Conservation (phyloP, 2,113 vertebrate genomes). For the Rhynchomys soricoides region DNA sequence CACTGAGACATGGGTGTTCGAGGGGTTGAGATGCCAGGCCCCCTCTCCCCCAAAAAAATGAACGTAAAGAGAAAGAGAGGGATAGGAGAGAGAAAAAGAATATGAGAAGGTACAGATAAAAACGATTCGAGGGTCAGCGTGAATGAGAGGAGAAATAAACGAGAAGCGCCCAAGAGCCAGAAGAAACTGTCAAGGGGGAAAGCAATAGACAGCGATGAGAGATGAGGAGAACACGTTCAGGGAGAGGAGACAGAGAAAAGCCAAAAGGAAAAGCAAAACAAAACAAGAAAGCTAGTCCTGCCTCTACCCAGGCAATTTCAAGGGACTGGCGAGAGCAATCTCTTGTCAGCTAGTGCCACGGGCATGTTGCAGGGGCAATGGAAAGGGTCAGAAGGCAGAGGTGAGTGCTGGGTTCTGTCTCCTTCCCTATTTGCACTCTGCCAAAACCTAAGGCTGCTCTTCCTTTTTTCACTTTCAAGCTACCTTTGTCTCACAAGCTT, state of each 20-base stretch:
- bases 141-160: not conserved
- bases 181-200: not conserved
- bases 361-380: not conserved
- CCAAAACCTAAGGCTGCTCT: not conserved
- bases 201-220: not conserved
- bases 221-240: not conserved
- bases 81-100: not conserved
- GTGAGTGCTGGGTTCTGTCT: not conserved
- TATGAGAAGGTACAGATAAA: not conserved
- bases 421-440: not conserved
- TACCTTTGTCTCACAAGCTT: conserved; percentile 3
- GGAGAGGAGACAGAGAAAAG: not conserved
- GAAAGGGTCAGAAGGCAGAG: not conserved
- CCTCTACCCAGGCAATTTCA: not conserved
- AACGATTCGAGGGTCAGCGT: not conserved
- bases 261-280: not conserved
- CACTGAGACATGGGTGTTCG: not conserved
- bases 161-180: not conserved
- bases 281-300: not conserved
- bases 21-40: too few species aligned
- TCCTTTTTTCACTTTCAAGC: not conserved
- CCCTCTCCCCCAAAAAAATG: too few species aligned
- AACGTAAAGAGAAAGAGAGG: not conserved
- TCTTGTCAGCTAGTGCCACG: not conserved
- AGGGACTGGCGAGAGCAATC: not conserved